These are phyloP conservation scores for Oxyscelio sp. DNA, from an alignment of 2,888 invertebrate species.

Conservation along the genomic window DNA sequence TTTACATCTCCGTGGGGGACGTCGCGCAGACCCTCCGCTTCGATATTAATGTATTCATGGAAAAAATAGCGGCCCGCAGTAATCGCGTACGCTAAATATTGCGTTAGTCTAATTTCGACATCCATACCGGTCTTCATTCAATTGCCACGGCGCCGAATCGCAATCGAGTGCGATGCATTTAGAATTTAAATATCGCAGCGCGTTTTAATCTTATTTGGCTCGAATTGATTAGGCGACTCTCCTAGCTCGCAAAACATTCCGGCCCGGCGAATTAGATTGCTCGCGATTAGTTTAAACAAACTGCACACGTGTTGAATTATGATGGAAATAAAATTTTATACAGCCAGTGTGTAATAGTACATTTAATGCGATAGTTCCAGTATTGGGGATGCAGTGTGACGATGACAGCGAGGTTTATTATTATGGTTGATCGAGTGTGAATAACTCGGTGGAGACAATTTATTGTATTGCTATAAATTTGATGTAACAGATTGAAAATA, in stretches of 20 bases:
- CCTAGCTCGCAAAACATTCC: not conserved
- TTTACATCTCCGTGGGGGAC: not conserved
- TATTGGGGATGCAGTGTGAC: too few species aligned
- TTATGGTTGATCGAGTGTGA: too few species aligned
- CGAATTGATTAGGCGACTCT: not conserved
- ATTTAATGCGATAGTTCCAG: too few species aligned
- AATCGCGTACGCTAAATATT: constrained; percentile 10
- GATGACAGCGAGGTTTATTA: too few species aligned
- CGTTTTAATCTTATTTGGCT: constrained; percentile 8
- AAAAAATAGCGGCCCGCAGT: not conserved
- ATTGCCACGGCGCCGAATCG: constrained; percentile 1
- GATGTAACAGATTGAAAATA: too few species aligned
- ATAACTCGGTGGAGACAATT: too few species aligned
- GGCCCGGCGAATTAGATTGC: not conserved
- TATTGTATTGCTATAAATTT: too few species aligned
- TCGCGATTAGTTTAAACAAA: not conserved
- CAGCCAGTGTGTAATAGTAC: too few species aligned
- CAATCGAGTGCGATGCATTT: constrained; percentile 9
- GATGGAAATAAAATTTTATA: too few species aligned
- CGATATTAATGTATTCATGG: constrained; percentile 11
- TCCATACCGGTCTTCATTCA: not conserved
- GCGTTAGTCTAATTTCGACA: constrained; percentile 15
- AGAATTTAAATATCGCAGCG: constrained; percentile 23
- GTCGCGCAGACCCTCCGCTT: not conserved
- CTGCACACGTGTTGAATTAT: too few species aligned